Base-by-base conservation (phyloP, 1,140 invertebrate genomes). In the Chlorops oryzae region DNA sequence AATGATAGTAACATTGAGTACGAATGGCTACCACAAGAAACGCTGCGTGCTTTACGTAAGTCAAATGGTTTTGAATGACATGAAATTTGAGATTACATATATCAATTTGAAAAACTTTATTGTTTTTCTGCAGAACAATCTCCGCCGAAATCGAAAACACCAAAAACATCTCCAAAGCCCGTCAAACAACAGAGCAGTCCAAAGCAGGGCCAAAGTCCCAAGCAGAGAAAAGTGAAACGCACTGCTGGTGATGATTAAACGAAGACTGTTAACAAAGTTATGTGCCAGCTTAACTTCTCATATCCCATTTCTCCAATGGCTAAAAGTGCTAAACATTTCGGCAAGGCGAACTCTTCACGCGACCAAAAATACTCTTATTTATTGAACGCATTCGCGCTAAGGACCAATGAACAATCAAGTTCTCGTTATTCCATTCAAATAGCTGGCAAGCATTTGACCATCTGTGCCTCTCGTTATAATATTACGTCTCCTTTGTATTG, bases 21-120 rank as follows among this genome's bases (percentile, higher is more conserved):
- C 65, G 94, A 98, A 56, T 99, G 96, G 96, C 75, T 99, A 59
- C 96, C 96, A 48, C 87, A 89, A 64, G 89, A 94, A 74, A 88
- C 88, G 60, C 79, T 94, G 21, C 83, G 85, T 38, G 81, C 81
- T 69, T 75, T 90, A 49, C 89, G 87, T 90, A 80, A 85, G 87
- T 84, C 55, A n/a, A 40, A 32, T 21, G 12, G 17, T 51, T 3
- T 15, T 28, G 13, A 51, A 46, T 46, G 45, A 25, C 35, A 9
- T n/a, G 4, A 12, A 47, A 24, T 40, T 50, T 35, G 32, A 15
- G 13, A 3, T 9, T 42, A 50, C 24, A 23, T 28, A 43, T 44
- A 44, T 38, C 50, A 20, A 38, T 37, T 27, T 43, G 4, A 17
- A 38, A 17, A 47, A 51, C 52, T 46, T 17, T 21, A n/a, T 59